Evolutionary conservation across 2,888 invertebrate species (phyloP).

Genomic region (Agonopterix heracliana): DNA sequence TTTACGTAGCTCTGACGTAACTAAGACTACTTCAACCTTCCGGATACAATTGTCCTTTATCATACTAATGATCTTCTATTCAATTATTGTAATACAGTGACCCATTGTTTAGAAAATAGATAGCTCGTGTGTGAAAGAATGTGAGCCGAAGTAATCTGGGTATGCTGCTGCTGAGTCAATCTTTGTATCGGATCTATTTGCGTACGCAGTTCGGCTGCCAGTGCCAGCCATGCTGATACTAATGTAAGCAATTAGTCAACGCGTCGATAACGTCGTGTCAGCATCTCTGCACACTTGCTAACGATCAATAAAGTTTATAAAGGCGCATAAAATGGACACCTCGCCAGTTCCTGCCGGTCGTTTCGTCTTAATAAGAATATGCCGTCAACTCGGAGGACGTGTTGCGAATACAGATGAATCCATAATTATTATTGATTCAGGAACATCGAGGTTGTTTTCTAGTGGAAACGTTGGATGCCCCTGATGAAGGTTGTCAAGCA

Average conservation of each 20-base stretch:
- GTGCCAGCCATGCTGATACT: slow-evolving; percentile 37
- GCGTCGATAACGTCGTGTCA: slow-evolving; percentile 51
- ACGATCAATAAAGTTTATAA: slow-evolving; percentile 31
- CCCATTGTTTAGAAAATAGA: not conserved
- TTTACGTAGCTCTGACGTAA: slow-evolving; percentile 33
- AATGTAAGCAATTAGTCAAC: slow-evolving; percentile 68
- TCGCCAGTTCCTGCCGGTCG: slow-evolving; percentile 1
- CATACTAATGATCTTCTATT: slow-evolving; percentile 26
- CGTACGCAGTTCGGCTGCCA: slow-evolving; percentile 45
- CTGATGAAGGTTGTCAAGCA: too few species aligned
- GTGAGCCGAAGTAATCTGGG: slow-evolving; percentile 14
- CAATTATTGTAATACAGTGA: slow-evolving; percentile 18
- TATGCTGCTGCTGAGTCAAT: slow-evolving; percentile 59
- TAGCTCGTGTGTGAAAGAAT: not conserved
- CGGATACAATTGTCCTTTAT: slow-evolving; percentile 28
- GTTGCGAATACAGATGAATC: slow-evolving; percentile 28
- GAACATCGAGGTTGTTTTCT: not conserved
- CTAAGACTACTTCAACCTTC: slow-evolving; percentile 26
- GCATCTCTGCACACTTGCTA: slow-evolving; percentile 37
- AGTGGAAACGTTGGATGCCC: too few species aligned
- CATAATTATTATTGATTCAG: not conserved
- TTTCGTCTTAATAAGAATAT: slow-evolving; percentile 17
- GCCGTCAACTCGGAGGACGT: slow-evolving; percentile 34
- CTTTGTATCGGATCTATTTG: slow-evolving; percentile 58
- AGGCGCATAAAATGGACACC: slow-evolving; percentile 6